Evolutionary conservation across 2,888 invertebrate species (phyloP).

Genomic region (Diploptera punctata): DNA sequence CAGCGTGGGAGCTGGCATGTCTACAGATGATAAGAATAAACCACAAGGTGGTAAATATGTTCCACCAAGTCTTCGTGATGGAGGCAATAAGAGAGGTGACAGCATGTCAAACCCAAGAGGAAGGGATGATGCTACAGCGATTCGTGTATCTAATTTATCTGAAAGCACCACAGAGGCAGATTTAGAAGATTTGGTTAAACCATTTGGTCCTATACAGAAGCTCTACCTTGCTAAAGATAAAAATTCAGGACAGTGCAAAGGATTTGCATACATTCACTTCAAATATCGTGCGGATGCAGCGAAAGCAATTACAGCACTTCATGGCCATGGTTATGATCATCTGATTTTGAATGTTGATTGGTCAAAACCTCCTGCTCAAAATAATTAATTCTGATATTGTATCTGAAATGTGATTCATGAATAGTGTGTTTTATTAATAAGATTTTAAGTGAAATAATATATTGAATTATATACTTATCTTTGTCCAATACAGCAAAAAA

Average conservation of each 20-base stretch:
- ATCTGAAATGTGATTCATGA: no score
- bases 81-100: constrained; percentile 76
- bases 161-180: constrained; percentile 95
- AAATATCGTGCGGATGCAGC: constrained; percentile 90
- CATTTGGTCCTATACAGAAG: constrained; percentile 92
- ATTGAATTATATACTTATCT: no score
- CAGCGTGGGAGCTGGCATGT: constrained; percentile 47
- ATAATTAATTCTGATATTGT: constrained; percentile 32
- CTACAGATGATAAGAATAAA: constrained; percentile 40
- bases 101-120: constrained; percentile 65
- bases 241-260: constrained; percentile 86
- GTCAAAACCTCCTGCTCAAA: constrained; percentile 80
- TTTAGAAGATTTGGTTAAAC: constrained; percentile 93
- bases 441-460: no score
- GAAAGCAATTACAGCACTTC: constrained; percentile 85
- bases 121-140: constrained; percentile 87
- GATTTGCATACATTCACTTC: constrained; percentile 98
- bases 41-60: constrained; percentile 72
- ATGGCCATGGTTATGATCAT: constrained; percentile 97
- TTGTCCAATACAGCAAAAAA: no score
- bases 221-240: constrained; percentile 96
- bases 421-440: no score
- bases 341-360: constrained; percentile 98
- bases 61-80: constrained; percentile 88
- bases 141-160: constrained; percentile 96